Evolutionary conservation across 2,888 invertebrate species (phyloP), one percentile per base, ranked within the genome.

Genomic region (Leptodirus hochenwartii): DNA sequence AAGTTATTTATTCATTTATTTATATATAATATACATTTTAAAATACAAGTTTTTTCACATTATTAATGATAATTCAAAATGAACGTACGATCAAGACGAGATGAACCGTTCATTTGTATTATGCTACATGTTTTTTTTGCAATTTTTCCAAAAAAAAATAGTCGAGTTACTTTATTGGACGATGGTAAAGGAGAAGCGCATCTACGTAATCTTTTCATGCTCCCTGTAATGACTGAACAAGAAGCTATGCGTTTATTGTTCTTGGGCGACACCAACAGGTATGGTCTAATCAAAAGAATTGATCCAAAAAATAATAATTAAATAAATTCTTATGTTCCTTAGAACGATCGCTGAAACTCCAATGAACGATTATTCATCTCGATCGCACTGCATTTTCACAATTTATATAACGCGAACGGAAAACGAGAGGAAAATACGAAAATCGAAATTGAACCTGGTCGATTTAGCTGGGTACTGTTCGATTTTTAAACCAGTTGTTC

Each of bases 371-470:
- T 53, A 51, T 33, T 64, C 64, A 1, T 63, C 63, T 3, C 51
- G 65, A 40, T 64, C 64, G 0, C 64, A 65, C 38, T 64, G 64
- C 38, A 58, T 64, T 35, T 63, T 64, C 41, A 64, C 63, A n/a
- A 53, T 64, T 25, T 53, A 59, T 32, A 39, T 64, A 3, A 50
- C 53, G 3, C 46, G 49, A 15, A 51, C 51, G 27, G 47, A 49
- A 32, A 40, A 48, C 6, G 44, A 44, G 4, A 46, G 54, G 26
- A 47, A 44, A 34, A 48, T 54, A 16, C 46, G 49, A 20, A 49
- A 52, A 36, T 61, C 63, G 2, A 65, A 65, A 45, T 46, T 64
- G 34, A 59, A 64, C 44, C 42, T 64, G 11, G 62, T 64, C 6
- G 64, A 64, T 45, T 48, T 65, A 22, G 64, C 64, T 14, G 64